phyloP scores from a whole-genome alignment of 1,140 invertebrate genomes.

The Drosophila baimaii region DNA sequence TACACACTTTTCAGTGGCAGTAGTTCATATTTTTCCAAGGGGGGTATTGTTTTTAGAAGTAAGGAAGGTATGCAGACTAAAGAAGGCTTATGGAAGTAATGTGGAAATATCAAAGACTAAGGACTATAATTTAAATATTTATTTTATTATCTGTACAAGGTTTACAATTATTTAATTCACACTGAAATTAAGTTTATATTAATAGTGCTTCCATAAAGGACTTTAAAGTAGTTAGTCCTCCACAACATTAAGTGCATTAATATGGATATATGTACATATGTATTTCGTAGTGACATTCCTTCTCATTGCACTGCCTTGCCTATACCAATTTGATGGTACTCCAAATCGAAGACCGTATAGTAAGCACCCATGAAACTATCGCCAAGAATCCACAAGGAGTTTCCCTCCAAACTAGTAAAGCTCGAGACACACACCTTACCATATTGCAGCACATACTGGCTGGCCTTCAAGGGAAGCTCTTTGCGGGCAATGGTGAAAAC shows the following conservation, averaged over 20 bases:
- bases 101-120: too few relatives aligned
- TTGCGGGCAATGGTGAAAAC: slow-evolving; percentile 57
- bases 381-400: slow-evolving; percentile 44
- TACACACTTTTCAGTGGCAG: background rate
- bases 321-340: slow-evolving; percentile 46
- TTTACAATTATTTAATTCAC: too few relatives aligned
- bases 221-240: background rate
- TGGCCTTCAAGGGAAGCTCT: slow-evolving; percentile 40
- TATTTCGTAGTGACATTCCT: background rate
- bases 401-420: slow-evolving; percentile 85
- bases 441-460: slow-evolving; percentile 83
- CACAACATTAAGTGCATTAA: background rate
- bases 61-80: too few relatives aligned
- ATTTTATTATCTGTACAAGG: background rate
- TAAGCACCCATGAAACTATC: slow-evolving; percentile 50
- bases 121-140: too few relatives aligned
- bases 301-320: slow-evolving; percentile 37
- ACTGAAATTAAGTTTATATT: background rate
- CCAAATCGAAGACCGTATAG: slow-evolving; percentile 50
- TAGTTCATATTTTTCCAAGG: background rate
- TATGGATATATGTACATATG: too few relatives aligned
- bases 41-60: background rate
- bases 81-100: too few relatives aligned
- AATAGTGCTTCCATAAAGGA: background rate
- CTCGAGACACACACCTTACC: slow-evolving; percentile 56